phyloP scores from a whole-genome alignment of 2,888 invertebrate species.

The Glaucopsyche alexis region DNA sequence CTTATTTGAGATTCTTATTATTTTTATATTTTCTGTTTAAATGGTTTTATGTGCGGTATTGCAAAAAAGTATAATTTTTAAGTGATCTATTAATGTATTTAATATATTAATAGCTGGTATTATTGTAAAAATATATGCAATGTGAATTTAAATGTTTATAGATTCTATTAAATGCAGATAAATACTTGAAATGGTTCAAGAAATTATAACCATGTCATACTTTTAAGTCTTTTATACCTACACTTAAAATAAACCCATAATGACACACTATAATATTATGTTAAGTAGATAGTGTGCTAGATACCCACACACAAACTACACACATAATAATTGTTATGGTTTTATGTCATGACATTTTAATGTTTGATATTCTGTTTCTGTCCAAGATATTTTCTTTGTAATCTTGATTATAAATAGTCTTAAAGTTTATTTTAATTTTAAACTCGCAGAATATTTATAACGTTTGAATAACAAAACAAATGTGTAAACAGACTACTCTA shows the following conservation, averaged over 20 bases:
- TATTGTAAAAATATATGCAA: background rate
- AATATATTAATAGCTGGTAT: constrained; percentile 17
- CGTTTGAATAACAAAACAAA: background rate
- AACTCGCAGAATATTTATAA: background rate
- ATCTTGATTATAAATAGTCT: too few relatives aligned
- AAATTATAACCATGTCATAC: background rate
- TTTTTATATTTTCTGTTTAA: constrained; percentile 1
- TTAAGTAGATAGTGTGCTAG: background rate
- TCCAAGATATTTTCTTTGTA: too few relatives aligned
- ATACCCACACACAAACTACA: background rate
- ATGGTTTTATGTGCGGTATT: background rate
- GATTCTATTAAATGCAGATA: background rate
- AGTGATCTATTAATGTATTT: constrained; percentile 17
- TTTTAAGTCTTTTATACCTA: constrained; percentile 6
- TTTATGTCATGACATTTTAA: background rate
- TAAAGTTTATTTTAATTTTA: background rate
- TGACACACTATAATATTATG: background rate
- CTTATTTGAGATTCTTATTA: constrained; percentile 1
- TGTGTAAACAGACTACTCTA: background rate
- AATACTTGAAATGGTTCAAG: background rate
- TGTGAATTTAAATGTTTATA: background rate
- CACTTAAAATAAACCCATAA: background rate
- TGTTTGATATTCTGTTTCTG: too few relatives aligned
- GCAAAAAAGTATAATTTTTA: background rate
- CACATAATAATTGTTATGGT: background rate